These are phyloP conservation scores for western clawed frog (Xenopus tropicalis) DNA, from an alignment of 2,113 vertebrate genomes.

Conservation along the genomic window UCB_Xtro_10.0 CM004450.2:99532501-99533000, in stretches of 20 bases:
- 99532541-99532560: slow-evolving; percentile 53
- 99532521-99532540: slow-evolving; percentile 53
- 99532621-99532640: slow-evolving; percentile 64
- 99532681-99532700: not conserved
- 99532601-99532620: slow-evolving; percentile 75
- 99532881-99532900: too few relatives aligned
- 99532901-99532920: too few relatives aligned
- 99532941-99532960: too few relatives aligned
- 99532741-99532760: not conserved
- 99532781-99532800: too few relatives aligned
- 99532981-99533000: too few relatives aligned
- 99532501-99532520: slow-evolving; percentile 50
- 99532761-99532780: too few relatives aligned
- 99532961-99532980: too few relatives aligned
- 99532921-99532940: too few relatives aligned
- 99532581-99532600: slow-evolving; percentile 64
- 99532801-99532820: too few relatives aligned
- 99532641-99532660: slow-evolving; percentile 51
- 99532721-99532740: slow-evolving; percentile 13
- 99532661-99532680: not conserved
- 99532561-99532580: slow-evolving; percentile 59
- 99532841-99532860: too few relatives aligned
- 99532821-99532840: too few relatives aligned
- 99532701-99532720: not conserved
- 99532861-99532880: too few relatives aligned